Conservation (phyloP, 1,140 invertebrate genomes). For the Zaprionus ornatus region DNA sequence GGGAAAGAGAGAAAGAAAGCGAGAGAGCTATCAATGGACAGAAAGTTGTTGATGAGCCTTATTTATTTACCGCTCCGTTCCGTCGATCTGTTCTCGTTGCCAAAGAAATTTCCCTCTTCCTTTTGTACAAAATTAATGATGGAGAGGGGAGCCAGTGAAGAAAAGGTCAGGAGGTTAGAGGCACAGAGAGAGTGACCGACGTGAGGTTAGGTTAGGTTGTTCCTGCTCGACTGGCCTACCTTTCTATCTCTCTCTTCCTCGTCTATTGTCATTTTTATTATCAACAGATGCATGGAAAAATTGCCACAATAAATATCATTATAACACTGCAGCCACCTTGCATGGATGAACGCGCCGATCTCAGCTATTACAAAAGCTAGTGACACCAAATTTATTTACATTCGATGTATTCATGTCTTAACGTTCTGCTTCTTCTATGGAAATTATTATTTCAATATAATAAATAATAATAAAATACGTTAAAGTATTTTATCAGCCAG, state of each 20-base stretch:
- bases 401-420: no score
- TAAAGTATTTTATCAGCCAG: no score
- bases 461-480: no score
- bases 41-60: conserved; percentile 64
- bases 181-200: background rate
- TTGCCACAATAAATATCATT: conserved; percentile 51
- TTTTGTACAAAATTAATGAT: conserved; percentile 76
- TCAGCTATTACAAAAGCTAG: no score
- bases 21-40: conserved; percentile 65
- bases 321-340: no score
- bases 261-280: conserved; percentile 74
- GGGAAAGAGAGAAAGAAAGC: conserved; percentile 5
- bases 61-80: conserved; percentile 66
- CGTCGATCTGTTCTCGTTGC: conserved; percentile 49
- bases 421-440: no score
- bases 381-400: no score
- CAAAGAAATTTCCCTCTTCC: conserved; percentile 58
- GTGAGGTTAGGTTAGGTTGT: conserved; percentile 32
- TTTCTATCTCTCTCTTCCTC: conserved; percentile 29
- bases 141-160: conserved; percentile 3
- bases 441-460: no score
- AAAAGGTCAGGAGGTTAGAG: no score
- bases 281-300: conserved; percentile 67
- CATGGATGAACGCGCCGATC: no score
- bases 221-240: conserved; percentile 34